These are phyloP conservation scores for Coelopa frigida DNA, from an alignment of 1,140 invertebrate genomes.

Conservation along the genomic window DNA sequence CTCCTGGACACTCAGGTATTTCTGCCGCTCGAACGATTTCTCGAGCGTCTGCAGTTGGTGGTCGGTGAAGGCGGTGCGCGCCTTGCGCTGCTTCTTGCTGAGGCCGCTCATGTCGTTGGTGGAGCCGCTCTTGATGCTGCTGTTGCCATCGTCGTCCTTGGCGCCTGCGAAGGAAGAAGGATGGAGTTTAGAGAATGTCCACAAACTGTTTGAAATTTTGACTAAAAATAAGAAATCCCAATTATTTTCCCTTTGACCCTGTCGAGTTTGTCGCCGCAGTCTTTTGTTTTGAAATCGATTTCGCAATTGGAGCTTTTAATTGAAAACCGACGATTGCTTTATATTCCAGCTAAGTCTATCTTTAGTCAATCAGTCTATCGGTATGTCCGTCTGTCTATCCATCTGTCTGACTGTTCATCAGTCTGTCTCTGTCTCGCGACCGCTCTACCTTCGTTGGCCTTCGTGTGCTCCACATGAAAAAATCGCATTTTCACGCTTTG, in stretches of 20 bases:
- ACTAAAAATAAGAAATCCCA: background rate
- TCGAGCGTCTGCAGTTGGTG: constrained; percentile 95
- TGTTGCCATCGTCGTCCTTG: constrained; percentile 44
- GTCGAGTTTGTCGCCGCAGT: background rate
- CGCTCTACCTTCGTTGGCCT: too few relatives aligned
- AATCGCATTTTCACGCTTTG: too few relatives aligned
- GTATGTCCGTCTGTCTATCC: too few relatives aligned
- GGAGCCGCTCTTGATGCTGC: constrained; percentile 43
- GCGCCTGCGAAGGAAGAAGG: constrained; percentile 23
- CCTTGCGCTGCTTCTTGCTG: constrained; percentile 93
- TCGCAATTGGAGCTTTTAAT: too few relatives aligned
- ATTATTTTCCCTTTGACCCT: background rate
- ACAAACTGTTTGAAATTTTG: background rate
- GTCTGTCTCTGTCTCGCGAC: too few relatives aligned
- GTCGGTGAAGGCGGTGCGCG: constrained; percentile 96
- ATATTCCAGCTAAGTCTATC: too few relatives aligned
- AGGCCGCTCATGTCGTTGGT: constrained; percentile 46
- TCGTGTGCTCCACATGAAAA: too few relatives aligned
- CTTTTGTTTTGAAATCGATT: too few relatives aligned
- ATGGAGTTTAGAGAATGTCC: background rate
- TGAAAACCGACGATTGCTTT: too few relatives aligned
- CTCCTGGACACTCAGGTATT: constrained; percentile 97
- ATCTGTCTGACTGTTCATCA: too few relatives aligned
- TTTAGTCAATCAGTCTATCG: too few relatives aligned
- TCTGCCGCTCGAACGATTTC: constrained; percentile 96